phyloP scores from a whole-genome alignment of 2,113 vertebrate genomes.

The Stigmatopora argus region DNA sequence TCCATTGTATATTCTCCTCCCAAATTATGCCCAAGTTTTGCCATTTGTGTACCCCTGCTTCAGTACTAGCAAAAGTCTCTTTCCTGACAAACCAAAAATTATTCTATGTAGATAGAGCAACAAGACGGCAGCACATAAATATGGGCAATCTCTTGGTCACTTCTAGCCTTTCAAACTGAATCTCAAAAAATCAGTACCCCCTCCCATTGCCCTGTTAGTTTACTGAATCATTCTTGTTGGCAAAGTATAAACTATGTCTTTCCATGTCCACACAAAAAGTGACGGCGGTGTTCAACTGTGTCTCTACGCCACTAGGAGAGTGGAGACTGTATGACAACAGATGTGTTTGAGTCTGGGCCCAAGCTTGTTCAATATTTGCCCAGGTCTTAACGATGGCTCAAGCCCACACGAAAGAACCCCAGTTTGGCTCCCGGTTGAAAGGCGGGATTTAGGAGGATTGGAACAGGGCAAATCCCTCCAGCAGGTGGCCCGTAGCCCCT shows the following conservation, averaged over 20 bases:
- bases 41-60: not conserved
- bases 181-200: slow-evolving; percentile 21
- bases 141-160: slow-evolving; percentile 41
- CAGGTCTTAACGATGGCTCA: slow-evolving; percentile 62
- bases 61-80: slow-evolving; percentile 30
- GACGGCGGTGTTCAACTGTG: slow-evolving; percentile 39
- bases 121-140: slow-evolving; percentile 55
- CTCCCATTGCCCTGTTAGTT: slow-evolving; percentile 50
- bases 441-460: slow-evolving; percentile 47
- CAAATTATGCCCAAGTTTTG: too few relatives aligned
- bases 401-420: slow-evolving; percentile 59
- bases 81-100: slow-evolving; percentile 45
- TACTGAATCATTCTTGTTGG: slow-evolving; percentile 61
- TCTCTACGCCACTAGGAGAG: slow-evolving; percentile 24
- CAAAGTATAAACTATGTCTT: slow-evolving; percentile 57
- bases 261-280: slow-evolving; percentile 49
- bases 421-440: slow-evolving; percentile 64
- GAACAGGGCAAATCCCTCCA: slow-evolving; percentile 53
- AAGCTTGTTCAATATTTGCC: slow-evolving; percentile 65
- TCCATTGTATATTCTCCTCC: too few relatives aligned
- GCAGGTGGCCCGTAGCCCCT: slow-evolving; percentile 62
- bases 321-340: slow-evolving; percentile 60
- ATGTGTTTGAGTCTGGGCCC: slow-evolving; percentile 63
- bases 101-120: slow-evolving; percentile 47
- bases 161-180: slow-evolving; percentile 36